Evolutionary conservation across 2,797 vertebrate species (phyloP), one percentile per base, ranked within the genome.

Genomic region (Myotis myotis): DNA sequence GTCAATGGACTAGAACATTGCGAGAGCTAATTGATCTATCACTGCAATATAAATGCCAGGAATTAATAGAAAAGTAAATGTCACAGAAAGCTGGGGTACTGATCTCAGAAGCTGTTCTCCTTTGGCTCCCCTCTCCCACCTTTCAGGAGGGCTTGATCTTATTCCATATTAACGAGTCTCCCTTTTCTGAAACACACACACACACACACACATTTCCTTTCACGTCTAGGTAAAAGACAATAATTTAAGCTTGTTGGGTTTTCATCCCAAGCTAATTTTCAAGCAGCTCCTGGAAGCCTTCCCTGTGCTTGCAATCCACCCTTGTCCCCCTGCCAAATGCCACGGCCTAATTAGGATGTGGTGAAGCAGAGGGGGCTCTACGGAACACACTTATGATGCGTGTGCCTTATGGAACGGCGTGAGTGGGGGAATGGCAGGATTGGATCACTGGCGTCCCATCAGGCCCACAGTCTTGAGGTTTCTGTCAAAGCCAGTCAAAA

Each of bases 21-120:
- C 97, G 96, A 97, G 95, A 96, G 87, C 96, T 98, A 98, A 98
- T 33, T 98, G 96, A 96, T 97, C 95, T 96, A 91, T 93, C 96
- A 91, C 95, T 76, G 93, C 78, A 97, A 95, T 97, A 97, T 95
- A 98, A 98, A 97, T 97, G 97, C 96, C 97, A 97, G 88, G 94
- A 93, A 97, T 97, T 97, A 97, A 97, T 95, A 97, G 97, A 97
- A 97, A 98, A 98, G 89, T 97, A 98, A 98, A 97, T 97, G 91
- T 96, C 97, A 97, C 64, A 60, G 0, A 81, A 95, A 97, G 89
- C 95, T 47, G 47, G 97, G 88, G 86, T 96, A 90, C 87, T 97
- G 97, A 96, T 25, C 49, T 83, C 74, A 82, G 47, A 86, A 84
- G 36, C 22, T 64, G 8, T 38, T 81, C 70, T 79, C 53, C 15